These are phyloP conservation scores for Busseola fusca DNA, from an alignment of 2,888 invertebrate species.

Conservation along the genomic window DNA sequence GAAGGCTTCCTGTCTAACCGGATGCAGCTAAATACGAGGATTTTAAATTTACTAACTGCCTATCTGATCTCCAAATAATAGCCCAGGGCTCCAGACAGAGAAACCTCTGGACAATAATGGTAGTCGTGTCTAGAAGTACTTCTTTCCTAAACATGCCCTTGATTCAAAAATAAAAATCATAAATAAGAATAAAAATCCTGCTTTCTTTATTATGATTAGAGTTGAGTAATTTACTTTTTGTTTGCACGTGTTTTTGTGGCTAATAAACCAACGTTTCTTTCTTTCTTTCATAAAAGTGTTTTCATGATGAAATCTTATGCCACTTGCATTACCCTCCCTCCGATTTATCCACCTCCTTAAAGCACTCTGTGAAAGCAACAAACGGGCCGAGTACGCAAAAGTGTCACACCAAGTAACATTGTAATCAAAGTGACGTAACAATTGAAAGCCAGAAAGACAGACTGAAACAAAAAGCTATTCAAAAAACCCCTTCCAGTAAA, in stretches of 20 bases:
- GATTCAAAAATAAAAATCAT: no score
- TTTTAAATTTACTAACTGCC: no score
- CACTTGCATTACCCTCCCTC: background rate
- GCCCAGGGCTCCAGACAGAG: no score
- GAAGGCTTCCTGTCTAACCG: no score
- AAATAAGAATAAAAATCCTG: no score
- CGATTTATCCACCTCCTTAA: background rate
- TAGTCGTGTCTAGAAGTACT: no score
- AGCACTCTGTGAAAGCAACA: background rate
- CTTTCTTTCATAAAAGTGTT: background rate
- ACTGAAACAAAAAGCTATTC: conserved; percentile 10
- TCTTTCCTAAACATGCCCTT: no score
- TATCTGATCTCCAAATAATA: no score
- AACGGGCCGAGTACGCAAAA: background rate
- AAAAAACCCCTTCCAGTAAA: conserved; percentile 16
- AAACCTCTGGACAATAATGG: no score
- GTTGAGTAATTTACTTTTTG: background rate
- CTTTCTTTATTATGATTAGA: background rate
- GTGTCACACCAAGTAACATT: background rate
- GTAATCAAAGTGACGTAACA: conserved; percentile 7
- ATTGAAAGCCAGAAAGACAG: conserved; percentile 14
- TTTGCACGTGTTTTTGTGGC: no score
- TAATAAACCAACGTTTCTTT: background rate
- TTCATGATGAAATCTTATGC: no score
- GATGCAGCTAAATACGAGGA: no score